phyloP scores from a whole-genome alignment of 2,888 invertebrate genomes.

The Portevinia maculata region DNA sequence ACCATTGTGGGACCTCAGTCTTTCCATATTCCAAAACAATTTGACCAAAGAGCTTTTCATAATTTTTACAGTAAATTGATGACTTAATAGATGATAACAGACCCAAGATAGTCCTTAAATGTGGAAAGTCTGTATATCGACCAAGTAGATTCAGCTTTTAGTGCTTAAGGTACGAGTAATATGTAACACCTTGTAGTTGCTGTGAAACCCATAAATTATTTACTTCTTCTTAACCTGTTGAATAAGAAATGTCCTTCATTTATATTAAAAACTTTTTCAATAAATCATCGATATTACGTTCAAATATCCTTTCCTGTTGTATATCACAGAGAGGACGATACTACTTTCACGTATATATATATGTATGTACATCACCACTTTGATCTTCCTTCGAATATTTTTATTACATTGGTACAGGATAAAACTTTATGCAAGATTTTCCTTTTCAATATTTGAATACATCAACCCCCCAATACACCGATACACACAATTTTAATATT shows the following conservation, averaged over 20 bases:
- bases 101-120: too few relatives aligned
- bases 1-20: too few relatives aligned
- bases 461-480: too few relatives aligned
- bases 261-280: background rate
- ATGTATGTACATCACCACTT: background rate
- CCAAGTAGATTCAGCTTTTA: too few relatives aligned
- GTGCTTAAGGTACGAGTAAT: too few relatives aligned
- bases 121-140: too few relatives aligned
- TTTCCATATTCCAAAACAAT: too few relatives aligned
- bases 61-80: too few relatives aligned
- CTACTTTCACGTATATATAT: background rate
- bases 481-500: slow-evolving; percentile 11
- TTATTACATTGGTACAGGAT: background rate
- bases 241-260: background rate
- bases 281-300: background rate
- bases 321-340: background rate
- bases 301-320: background rate
- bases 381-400: slow-evolving; percentile 5
- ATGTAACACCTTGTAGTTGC: too few relatives aligned
- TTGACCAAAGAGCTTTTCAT: too few relatives aligned
- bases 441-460: background rate
- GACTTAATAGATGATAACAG: too few relatives aligned
- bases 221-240: background rate
- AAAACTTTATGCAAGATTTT: background rate
- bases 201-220: background rate